Percentiles rank a stretch among this genome's conserved stretches.
These are phyloP conservation scores for Takifugu rubripes DNA, from an alignment of 2,797 vertebrate species.

Conservation along the genomic window DNA sequence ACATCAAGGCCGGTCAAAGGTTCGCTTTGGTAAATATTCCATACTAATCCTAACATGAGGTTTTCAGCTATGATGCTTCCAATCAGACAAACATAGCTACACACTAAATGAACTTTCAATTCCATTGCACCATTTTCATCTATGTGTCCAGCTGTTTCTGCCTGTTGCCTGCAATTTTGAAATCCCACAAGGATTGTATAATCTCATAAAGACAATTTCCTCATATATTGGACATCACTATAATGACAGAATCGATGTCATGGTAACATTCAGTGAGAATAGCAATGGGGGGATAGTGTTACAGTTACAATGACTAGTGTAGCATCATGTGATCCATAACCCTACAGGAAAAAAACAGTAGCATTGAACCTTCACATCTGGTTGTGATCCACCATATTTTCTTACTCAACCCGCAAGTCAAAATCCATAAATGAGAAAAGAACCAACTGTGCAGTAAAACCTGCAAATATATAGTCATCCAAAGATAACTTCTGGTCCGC, in stretches of 20 bases:
- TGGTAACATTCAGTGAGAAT: conserved; percentile 6
- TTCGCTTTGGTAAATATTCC: not conserved
- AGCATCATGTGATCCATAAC: conserved; percentile 38
- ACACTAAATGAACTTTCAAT: too few relatives aligned
- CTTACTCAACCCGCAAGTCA: conserved; percentile 62
- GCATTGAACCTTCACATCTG: conserved; percentile 50
- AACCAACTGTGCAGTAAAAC: conserved; percentile 34
- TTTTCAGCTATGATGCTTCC: too few relatives aligned
- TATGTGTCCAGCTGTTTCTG: not conserved
- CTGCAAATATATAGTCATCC: conserved; percentile 27
- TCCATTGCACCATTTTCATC: too few relatives aligned
- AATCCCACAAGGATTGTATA: not conserved
- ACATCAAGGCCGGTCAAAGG: not conserved
- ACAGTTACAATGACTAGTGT: conserved; percentile 15
- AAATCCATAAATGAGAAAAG: conserved; percentile 52
- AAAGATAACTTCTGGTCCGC: not conserved
- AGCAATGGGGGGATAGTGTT: conserved; percentile 10
- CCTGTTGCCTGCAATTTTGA: not conserved
- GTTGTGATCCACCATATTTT: conserved; percentile 53
- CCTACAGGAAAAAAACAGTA: conserved; percentile 45
- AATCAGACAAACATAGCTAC: too few relatives aligned
- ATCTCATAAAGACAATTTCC: not conserved
- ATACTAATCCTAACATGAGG: too few relatives aligned
- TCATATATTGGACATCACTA: not conserved
- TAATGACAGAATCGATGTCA: conserved; percentile 9